A percentile compares a stretch with the other conserved stretches of the same genome.
Conservation (phyloP, 2,113 vertebrate genomes). For the Acanthochromis polyacanthus region DNA sequence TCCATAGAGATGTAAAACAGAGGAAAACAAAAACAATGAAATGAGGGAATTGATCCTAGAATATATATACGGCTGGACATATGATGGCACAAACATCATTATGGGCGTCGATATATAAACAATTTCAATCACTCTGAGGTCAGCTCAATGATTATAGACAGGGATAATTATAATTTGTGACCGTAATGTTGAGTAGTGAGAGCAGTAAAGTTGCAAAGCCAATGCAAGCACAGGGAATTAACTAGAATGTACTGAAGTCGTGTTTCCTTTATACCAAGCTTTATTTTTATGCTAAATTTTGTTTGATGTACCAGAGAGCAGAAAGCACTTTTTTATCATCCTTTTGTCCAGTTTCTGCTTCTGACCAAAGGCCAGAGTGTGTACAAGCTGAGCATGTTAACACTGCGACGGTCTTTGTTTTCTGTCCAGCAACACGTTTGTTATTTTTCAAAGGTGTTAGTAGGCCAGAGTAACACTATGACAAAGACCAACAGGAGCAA, state of each 20-base stretch:
- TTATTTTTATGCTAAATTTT: not conserved
- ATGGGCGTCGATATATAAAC: slow-evolving; percentile 56
- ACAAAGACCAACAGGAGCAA: slow-evolving; percentile 55
- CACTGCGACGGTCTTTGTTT: slow-evolving; percentile 29
- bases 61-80: slow-evolving; percentile 58
- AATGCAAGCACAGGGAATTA: not conserved
- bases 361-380: slow-evolving; percentile 33
- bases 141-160: slow-evolving; percentile 48
- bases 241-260: not conserved
- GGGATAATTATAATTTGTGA: slow-evolving; percentile 51
- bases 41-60: slow-evolving; percentile 73
- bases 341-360: slow-evolving; percentile 23
- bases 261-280: not conserved
- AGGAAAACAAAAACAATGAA: slow-evolving; percentile 79
- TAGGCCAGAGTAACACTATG: slow-evolving; percentile 42
- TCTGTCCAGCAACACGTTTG: slow-evolving; percentile 43
- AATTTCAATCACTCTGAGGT: slow-evolving; percentile 53
- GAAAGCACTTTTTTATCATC: slow-evolving; percentile 18
- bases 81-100: slow-evolving; percentile 64
- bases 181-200: slow-evolving; percentile 11
- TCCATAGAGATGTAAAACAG: slow-evolving; percentile 80
- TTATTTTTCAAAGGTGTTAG: slow-evolving; percentile 62
- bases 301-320: slow-evolving; percentile 9
- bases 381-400: slow-evolving; percentile 23
- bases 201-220: not conserved